Conservation (phyloP, 2,113 vertebrate genomes). For the Taxidea taxus region DNA sequence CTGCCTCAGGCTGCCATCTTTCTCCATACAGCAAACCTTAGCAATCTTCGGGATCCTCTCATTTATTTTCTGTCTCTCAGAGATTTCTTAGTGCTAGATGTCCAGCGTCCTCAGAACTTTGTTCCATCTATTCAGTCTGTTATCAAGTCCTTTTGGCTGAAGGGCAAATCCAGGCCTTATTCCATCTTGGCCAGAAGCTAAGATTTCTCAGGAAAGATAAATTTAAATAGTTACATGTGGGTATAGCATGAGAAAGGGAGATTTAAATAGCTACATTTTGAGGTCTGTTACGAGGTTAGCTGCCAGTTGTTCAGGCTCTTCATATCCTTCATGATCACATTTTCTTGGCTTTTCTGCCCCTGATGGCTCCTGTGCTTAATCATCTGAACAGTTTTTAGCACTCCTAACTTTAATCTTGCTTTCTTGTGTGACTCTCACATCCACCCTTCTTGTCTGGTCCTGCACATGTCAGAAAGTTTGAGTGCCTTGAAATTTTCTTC, state of each 20-base stretch:
- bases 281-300: background rate
- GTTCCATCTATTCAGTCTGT: background rate
- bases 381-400: background rate
- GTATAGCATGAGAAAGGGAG: background rate
- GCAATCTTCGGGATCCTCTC: background rate
- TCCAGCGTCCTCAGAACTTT: background rate
- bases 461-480: background rate
- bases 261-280: background rate
- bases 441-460: background rate
- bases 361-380: background rate
- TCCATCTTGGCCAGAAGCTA: background rate
- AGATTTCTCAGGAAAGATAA: background rate
- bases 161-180: background rate
- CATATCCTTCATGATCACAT: background rate
- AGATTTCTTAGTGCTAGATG: background rate
- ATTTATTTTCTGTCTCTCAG: background rate
- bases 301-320: background rate
- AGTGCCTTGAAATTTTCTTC: background rate
- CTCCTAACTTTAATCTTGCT: background rate
- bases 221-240: background rate
- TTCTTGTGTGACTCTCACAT: background rate
- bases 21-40: background rate
- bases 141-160: background rate
- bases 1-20: background rate
- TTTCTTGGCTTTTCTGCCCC: background rate